Evolutionary conservation across 2,113 vertebrate species (phyloP), one percentile per base, ranked within the genome.

Genomic region (Coreoperca whiteheadi): DNA sequence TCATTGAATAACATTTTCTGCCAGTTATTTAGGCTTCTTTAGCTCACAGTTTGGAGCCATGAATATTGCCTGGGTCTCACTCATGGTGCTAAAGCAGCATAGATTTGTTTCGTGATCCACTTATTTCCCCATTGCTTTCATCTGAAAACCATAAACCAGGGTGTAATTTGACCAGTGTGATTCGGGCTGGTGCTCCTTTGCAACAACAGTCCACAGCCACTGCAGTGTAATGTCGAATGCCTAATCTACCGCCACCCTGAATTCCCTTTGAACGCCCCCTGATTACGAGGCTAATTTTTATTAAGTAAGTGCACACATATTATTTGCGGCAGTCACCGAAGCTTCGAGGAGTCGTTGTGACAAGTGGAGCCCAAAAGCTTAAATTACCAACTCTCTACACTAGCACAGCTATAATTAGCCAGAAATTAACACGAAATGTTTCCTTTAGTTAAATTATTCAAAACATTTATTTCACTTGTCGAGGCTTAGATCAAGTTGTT

Each of bases 401-500:
- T 92, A 91, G 88, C 95, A 87, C 80, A 93, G 88, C 94, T 96
- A 94, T 96, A 97, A 96, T 97, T 96, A 96, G 91, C 91, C 92
- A 91, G 85, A 95, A 90, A 96, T 96, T 95, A 97, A 94, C 94
- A 94, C 94, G 92, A 96, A 96, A 96, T 96, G 95, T 96, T 96
- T 97, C 91, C 94, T 96, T 96, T 96, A 94, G 94, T 95, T 96
- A 93, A 96, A 96, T 96, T 96, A 96, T 97, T 96, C 95, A 95
- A 93, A 96, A 95, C 94, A 94, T 96, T 96, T 96, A 94, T 96
- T 96, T 96, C 94, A 93, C 92, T 97, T 95, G 94, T 96, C 95
- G 95, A 91, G 53, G 94, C 94, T 96, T 94, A 95, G 94, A 96
- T 95, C 92, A 96, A 96, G 92, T 96, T 96, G 76, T 84, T 76